These are phyloP conservation scores for Lasiurus borealis DNA, from an alignment of 2,113 vertebrate species.

Conservation along the genomic window DNA sequence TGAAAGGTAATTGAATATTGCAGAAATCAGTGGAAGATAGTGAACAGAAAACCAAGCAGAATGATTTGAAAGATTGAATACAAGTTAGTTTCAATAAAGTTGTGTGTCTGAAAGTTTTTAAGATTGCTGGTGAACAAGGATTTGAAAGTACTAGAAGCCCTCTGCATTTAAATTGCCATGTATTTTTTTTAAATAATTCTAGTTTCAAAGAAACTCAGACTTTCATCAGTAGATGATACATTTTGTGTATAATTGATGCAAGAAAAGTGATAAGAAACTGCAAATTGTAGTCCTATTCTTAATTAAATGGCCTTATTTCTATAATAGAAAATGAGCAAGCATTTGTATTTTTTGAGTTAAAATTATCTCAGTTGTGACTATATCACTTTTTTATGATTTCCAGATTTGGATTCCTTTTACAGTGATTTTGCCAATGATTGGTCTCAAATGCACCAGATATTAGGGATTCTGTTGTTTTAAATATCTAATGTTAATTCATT, in stretches of 20 bases:
- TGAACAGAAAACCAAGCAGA: not conserved
- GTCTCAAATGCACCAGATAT: not conserved
- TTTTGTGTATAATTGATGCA: not conserved
- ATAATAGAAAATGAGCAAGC: not conserved
- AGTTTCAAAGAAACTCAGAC: not conserved
- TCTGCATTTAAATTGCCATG: conserved; percentile 12
- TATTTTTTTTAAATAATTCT: not conserved
- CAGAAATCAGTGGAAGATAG: not conserved
- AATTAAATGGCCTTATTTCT: not conserved
- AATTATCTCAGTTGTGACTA: not conserved
- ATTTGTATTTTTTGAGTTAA: conserved; percentile 33
- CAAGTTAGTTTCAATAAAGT: not conserved
- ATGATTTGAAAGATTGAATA: not conserved
- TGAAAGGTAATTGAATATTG: not conserved
- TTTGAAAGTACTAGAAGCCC: not conserved
- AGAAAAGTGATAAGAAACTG: not conserved
- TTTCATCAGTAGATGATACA: not conserved
- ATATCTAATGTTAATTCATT: not conserved
- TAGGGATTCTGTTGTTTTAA: not conserved
- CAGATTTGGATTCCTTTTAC: conserved; percentile 15
- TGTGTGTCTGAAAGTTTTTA: not conserved
- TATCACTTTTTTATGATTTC: not conserved
- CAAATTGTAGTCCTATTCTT: not conserved
- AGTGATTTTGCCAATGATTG: not conserved
- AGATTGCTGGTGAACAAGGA: not conserved